These are phyloP conservation scores for Bostrychus sinensis DNA, from an alignment of 2,113 vertebrate species.

Conservation along the genomic window DNA sequence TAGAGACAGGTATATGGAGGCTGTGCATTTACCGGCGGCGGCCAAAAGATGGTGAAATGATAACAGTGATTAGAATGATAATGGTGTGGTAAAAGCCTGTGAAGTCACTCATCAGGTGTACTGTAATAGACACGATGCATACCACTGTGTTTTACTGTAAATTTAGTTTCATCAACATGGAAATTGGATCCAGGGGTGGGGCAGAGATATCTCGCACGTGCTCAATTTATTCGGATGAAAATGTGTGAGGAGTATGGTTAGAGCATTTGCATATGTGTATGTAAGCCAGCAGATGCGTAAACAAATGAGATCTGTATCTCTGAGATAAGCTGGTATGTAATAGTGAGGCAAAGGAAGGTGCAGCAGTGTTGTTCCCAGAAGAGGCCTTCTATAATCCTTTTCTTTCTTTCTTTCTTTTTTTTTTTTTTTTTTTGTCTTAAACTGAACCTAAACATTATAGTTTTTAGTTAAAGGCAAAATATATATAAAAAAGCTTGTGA, in stretches of 20 bases:
- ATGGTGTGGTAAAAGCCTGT: constrained; percentile 51
- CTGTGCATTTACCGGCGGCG: constrained; percentile 52
- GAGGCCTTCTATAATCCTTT: not conserved
- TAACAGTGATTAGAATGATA: constrained; percentile 68
- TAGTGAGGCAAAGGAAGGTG: constrained; percentile 41
- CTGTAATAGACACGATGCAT: constrained; percentile 44
- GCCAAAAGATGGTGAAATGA: constrained; percentile 69
- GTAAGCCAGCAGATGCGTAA: constrained; percentile 59
- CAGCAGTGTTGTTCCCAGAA: not conserved
- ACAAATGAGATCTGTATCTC: constrained; percentile 51
- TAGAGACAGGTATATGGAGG: constrained; percentile 62
- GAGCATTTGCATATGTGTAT: constrained; percentile 53
- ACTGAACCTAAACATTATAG: too few relatives aligned
- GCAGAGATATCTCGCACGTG: constrained; percentile 43
- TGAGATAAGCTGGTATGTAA: constrained; percentile 54
- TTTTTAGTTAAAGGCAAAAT: too few relatives aligned
- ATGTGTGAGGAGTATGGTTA: constrained; percentile 29
- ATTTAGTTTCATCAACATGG: constrained; percentile 72
- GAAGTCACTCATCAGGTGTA: constrained; percentile 59
- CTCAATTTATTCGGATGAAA: constrained; percentile 64
- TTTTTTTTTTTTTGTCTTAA: too few relatives aligned
- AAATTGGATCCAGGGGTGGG: constrained; percentile 61
- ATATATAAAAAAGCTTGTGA: too few relatives aligned
- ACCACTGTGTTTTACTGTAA: constrained; percentile 64
- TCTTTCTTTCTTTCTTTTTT: too few relatives aligned